Conservation (phyloP, 2,888 invertebrate species). For the Habroteleia sp. region DNA sequence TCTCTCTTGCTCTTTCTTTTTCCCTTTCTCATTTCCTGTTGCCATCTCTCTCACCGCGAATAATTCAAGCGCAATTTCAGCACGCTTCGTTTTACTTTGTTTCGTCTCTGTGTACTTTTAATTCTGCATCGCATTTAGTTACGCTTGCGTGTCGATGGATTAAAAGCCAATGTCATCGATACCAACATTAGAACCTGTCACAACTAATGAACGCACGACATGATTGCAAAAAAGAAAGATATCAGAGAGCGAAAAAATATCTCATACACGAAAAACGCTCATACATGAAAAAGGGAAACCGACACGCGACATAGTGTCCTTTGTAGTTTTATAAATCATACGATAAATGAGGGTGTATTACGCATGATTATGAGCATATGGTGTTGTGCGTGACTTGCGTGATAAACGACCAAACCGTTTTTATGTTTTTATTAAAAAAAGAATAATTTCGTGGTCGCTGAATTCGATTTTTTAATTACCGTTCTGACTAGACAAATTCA, state of each 20-base stretch:
- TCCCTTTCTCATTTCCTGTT: slow-evolving; percentile 7
- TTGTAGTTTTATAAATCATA: slow-evolving; percentile 65
- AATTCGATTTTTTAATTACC: slow-evolving; percentile 31
- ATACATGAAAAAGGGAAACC: slow-evolving; percentile 48
- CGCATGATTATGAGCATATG: slow-evolving; percentile 62
- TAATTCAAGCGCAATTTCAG: slow-evolving; percentile 61
- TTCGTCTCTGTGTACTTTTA: slow-evolving; percentile 36
- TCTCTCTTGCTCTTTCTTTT: slow-evolving; percentile 32
- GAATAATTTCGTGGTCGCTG: slow-evolving; percentile 19
- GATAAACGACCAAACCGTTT: slow-evolving; percentile 48
- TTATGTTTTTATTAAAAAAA: slow-evolving; percentile 46
- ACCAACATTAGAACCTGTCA: slow-evolving; percentile 34
- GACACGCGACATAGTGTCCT: slow-evolving; percentile 60
- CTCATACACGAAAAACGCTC: slow-evolving; percentile 23
- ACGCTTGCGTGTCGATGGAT: slow-evolving; percentile 45
- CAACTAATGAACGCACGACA: slow-evolving; percentile 36
- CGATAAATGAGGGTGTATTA: slow-evolving; percentile 62
- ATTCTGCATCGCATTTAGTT: slow-evolving; percentile 37
- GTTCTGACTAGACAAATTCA: slow-evolving; percentile 1
- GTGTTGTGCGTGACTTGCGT: slow-evolving; percentile 61
- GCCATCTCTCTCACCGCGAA: slow-evolving; percentile 30
- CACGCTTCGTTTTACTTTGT: slow-evolving; percentile 53
- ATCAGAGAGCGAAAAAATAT: slow-evolving; percentile 35
- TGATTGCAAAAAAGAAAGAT: slow-evolving; percentile 44
- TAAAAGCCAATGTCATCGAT: slow-evolving; percentile 56